These are phyloP conservation scores for Heterodera schachtii DNA, from an alignment of 1,140 invertebrate species.

Conservation along the genomic window DNA sequence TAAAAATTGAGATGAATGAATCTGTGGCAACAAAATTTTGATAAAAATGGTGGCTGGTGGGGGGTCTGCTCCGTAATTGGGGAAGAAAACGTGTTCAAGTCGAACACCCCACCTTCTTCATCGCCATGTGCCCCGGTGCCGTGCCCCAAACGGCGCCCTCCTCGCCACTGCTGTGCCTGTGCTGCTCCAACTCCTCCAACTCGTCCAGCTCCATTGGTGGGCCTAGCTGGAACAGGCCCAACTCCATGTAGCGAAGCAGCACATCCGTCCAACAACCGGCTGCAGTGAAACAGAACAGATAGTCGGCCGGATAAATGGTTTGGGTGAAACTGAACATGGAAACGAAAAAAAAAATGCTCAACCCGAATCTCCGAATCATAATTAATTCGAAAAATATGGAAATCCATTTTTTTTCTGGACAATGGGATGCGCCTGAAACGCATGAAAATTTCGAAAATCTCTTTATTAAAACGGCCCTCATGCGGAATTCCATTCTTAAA, in stretches of 20 bases:
- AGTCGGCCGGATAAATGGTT: conserved; percentile 64
- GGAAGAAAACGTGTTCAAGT: no score
- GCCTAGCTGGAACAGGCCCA: conserved; percentile 63
- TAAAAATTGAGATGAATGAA: background rate
- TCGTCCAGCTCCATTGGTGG: conserved; percentile 33
- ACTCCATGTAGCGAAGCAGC: conserved; percentile 56
- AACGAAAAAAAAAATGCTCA: background rate
- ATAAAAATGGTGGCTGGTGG: no score
- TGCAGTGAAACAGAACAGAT: conserved; percentile 60
- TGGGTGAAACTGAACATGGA: conserved; percentile 48
- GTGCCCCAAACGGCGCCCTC: background rate
- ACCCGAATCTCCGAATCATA: background rate
- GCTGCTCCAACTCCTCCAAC: conserved; percentile 21
- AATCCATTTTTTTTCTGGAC: no score
- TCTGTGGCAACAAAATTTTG: no score
- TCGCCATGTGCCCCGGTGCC: background rate
- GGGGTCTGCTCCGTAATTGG: no score
- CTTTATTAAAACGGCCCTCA: no score
- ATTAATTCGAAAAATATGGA: no score
- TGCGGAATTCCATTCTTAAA: no score
- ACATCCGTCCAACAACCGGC: conserved; percentile 64
- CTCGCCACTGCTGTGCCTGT: background rate
- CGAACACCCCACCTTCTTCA: background rate
- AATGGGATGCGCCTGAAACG: no score
- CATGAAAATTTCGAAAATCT: no score